Evolutionary conservation across 2,113 vertebrate species (phyloP), one percentile per base, ranked within the genome.

Genomic region (Conger conger): DNA sequence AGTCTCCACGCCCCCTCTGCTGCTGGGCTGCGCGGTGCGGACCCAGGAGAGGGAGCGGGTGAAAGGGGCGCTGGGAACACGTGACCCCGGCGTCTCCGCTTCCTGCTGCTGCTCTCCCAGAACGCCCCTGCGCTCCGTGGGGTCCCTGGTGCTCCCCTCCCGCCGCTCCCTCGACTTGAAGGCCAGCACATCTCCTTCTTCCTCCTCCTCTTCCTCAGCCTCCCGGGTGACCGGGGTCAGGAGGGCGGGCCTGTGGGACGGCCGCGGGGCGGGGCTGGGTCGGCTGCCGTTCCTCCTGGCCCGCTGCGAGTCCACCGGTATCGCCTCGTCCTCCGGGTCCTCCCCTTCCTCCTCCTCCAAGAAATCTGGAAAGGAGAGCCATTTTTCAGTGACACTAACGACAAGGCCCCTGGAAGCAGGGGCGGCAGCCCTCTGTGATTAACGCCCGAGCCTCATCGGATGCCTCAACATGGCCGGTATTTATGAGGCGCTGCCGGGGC

Each of bases 261-360:
- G 86, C 33, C 88, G 54, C 73, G 91, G 83, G 76, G 89, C 89
- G 87, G 89, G 91, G 86, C 91, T 92, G 23, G 79, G 86, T 38
- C 89, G 93, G 37, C 89, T 93, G 86, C 87, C 90, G 82, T 35
- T 90, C 87, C 81, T 90, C 20, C 85, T 94, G 35, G 90, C 68
- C 0, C 87, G 36, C 77, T 88, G 86, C 0, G 90, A 91, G 35
- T 95, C 94, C 0, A 96, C 96, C n/a, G 95, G 95, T 90, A 97
- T 96, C 8, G 94, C 95, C 88, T 96, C 94, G 20, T 96, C 95
- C 83, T 97, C 95, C 0, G 53, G 87, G 79, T 95, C 96, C 15
- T 94, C 93, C 57, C 96, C 94, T 0, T 96, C 96, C 83, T 96
- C 96, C 4, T 97, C 97, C n/a, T 97, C 97, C 0, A 97, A 93